Evolutionary conservation across 2,888 invertebrate genomes (phyloP), one percentile per base, ranked within the genome.

Genomic region (Fissipunctia ypsillon): DNA sequence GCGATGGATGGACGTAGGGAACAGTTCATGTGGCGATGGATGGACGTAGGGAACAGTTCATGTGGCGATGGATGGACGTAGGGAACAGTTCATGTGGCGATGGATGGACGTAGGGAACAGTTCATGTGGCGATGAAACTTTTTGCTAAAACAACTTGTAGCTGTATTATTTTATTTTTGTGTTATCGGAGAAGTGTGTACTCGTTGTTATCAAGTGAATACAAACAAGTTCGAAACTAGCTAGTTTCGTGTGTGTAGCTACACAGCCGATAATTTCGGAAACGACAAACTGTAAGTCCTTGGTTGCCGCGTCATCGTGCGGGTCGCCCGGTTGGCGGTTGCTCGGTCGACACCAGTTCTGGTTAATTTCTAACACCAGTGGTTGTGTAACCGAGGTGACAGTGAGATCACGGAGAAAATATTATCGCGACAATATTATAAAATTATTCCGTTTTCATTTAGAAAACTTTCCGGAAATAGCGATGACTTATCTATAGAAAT

Each of bases 361-460:
- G 41, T 50, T 63, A 5, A 50, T 57, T 59, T 43, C 57, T 43
- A 43, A 25, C 19, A 54, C 19, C 31, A 35, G 3, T 59, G 66
- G 68, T 85, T 84, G 67, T 76, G 76, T 31, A 81, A 81, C 72
- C 54, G 28, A 71, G 28, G 45, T 65, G 57, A 28, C 75, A 66
- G 38, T 35, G 68, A 78, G 64, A 68, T 63, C 71, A 66, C 65
- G 63, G 83, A 74, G 72, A 78, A 80, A 84, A 72, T 65, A 52
- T 56, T 56, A 45, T 22, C 43, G 12, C 22, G n/a, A 35, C 16
- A 16, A 69, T 52, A 61, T 65, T 67, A 69, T 78, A 64, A 78
- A 50, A 69, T 74, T 69, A 76, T 64, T 59, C 56, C 35, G 73
- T 85, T 80, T 80, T 81, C 72, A 71, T 84, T 83, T 83, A 78